Base-by-base conservation (phyloP, 2,113 vertebrate genomes). In the Anhinga rufa region DNA sequence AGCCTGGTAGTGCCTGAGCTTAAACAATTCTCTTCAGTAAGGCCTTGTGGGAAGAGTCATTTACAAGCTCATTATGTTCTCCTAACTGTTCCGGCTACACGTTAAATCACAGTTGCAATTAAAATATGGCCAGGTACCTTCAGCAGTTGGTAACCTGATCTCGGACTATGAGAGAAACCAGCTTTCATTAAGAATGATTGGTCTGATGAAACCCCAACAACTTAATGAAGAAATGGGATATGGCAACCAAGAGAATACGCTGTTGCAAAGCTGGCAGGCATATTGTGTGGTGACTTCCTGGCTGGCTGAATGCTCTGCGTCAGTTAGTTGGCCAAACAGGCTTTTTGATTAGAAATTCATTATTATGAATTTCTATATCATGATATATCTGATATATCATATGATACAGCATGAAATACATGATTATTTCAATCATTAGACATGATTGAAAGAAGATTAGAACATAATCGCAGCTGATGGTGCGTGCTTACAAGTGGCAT, bases 51-150 rank as follows among this genome's bases (percentile, higher is more conserved):
- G 42, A 84, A 34, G 46, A 83, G 44, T 24, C 8, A 61, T 32
- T 86, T 82, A 38, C 5, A n/a, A 75, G 48, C 36, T 57, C 77
- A 40, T 6, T 0, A 9, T 38, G 32, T 46, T 49, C 24, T 70
- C 25, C 2, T 2, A 65, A 42, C 65, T 64, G 25, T 66, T 74
- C 9, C 0, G 0, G 46, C 60, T 71, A 57, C 13, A 0, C 8
- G 5, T 42, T 26, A 77, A 71, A 44, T 64, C 28, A 17, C n/a
- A 36, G 34, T 26, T 66, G 51, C 52, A 62, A 12, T 72, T 34
- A 61, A 34, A 76, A 31, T n/a, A 14, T 1, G 12, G 34, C 55
- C 57, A 49, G 31, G n/a, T 82, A 29, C 52, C 57, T 74, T 70
- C 42, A 58, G 44, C 29, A 38, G 29, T 15, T 55, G 36, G 52